Evolutionary conservation across 2,888 invertebrate species (phyloP).

Genomic region (Muscina levida): DNA sequence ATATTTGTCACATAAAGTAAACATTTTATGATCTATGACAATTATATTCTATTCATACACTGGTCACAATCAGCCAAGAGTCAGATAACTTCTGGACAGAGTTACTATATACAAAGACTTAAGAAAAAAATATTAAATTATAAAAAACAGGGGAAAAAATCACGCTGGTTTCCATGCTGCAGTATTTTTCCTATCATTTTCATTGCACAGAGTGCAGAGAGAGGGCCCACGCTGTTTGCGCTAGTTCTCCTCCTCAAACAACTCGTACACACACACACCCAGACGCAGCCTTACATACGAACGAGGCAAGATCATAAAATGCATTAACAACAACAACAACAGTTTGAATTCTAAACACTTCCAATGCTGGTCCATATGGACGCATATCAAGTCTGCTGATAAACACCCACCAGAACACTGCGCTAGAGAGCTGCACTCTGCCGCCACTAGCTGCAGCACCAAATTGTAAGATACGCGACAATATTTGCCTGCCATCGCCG

Average conservation of each 20-base stretch:
- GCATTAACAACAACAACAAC: not conserved
- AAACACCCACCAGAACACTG: too few species aligned
- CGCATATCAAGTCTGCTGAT: constrained; percentile 46
- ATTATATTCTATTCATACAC: not conserved
- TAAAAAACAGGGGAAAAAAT: too few species aligned
- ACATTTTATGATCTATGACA: constrained; percentile 14
- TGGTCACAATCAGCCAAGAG: not conserved
- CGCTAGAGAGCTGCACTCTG: too few species aligned
- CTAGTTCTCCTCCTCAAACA: constrained; percentile 14
- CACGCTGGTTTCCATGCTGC: constrained; percentile 3
- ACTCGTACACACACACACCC: too few species aligned
- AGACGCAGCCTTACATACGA: too few species aligned
- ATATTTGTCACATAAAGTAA: constrained; percentile 1
- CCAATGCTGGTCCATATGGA: not conserved
- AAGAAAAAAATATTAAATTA: not conserved
- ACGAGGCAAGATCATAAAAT: not conserved
- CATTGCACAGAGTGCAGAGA: not conserved
- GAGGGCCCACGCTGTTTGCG: constrained; percentile 6
- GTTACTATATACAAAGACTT: not conserved
- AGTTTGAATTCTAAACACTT: not conserved
- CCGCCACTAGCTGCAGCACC: constrained; percentile 35
- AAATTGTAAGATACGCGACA: constrained; percentile 9
- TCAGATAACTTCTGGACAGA: constrained; percentile 1
- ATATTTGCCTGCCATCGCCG: too few species aligned
- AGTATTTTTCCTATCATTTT: not conserved